Evolutionary conservation across 1,140 invertebrate genomes (phyloP).

Genomic region (Trinorchestia longiramus): DNA sequence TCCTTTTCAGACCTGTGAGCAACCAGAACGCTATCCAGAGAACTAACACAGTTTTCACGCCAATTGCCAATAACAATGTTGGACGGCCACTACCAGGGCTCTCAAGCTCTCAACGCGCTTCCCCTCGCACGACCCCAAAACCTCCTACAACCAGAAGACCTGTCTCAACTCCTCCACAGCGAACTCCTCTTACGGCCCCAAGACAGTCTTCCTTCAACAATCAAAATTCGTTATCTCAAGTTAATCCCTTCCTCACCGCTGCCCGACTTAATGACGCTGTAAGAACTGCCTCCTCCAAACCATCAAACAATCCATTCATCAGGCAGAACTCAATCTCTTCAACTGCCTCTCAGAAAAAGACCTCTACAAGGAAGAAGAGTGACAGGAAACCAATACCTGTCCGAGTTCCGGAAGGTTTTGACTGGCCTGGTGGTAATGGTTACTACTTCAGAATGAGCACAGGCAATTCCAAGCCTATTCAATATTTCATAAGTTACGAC

Average conservation of each 20-base stretch:
- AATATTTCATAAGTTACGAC: constrained; percentile 56
- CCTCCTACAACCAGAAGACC: neutral
- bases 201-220: constrained; percentile 36
- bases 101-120: neutral
- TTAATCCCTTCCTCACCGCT: constrained; percentile 33
- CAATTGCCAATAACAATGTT: neutral
- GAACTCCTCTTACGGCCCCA: neutral
- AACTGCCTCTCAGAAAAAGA: neutral
- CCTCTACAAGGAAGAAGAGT: constrained; percentile 31
- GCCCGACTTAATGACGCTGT: constrained; percentile 23
- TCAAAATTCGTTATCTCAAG: neutral
- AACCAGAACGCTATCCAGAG: constrained; percentile 31
- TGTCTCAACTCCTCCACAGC: neutral
- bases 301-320: constrained; percentile 29
- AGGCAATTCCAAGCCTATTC: constrained; percentile 57
- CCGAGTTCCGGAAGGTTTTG: constrained; percentile 43
- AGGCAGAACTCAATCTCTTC: constrained; percentile 32
- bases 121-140: neutral
- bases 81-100: constrained; percentile 4
- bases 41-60: constrained; percentile 31
- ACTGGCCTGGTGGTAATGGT: constrained; percentile 57
- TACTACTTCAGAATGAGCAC: constrained; percentile 58
- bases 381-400: constrained; percentile 37
- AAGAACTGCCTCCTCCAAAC: neutral
- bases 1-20: constrained; percentile 10